A percentile compares a stretch with the other conserved stretches of the same genome.
Evolutionary conservation across 2,113 vertebrate species (phyloP).

Genomic region (Brienomyrus brachyistius): DNA sequence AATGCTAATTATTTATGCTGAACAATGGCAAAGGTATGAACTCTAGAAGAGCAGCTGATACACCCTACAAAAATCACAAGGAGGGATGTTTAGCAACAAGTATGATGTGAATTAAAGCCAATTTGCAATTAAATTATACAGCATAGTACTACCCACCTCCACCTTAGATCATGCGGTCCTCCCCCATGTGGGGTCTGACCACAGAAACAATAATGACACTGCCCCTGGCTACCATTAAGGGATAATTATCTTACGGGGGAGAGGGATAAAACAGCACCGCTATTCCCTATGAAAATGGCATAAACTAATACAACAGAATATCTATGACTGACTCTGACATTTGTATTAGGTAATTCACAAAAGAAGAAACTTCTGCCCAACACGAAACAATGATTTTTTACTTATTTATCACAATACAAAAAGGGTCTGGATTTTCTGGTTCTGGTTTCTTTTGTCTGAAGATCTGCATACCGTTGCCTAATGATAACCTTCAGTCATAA

Average conservation of each 20-base stretch:
- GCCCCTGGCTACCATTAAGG: background rate
- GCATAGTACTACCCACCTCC: background rate
- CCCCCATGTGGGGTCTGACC: background rate
- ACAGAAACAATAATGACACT: background rate
- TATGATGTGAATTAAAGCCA: conserved; percentile 29
- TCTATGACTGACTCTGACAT: background rate
- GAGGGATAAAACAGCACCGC: background rate
- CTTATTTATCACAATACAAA: background rate
- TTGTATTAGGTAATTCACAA: background rate
- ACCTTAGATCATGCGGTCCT: background rate
- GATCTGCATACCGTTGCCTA: background rate
- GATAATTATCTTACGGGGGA: background rate
- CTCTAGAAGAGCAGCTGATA: conserved; percentile 30
- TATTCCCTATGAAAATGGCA: background rate
- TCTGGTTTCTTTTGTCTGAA: background rate
- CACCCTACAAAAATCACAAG: conserved; percentile 30
- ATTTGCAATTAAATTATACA: conserved; percentile 16
- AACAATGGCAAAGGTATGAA: conserved; percentile 33
- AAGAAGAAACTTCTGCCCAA: background rate
- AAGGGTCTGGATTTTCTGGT: background rate
- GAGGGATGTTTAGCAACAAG: conserved; percentile 30
- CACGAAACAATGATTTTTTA: background rate
- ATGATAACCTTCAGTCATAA: background rate
- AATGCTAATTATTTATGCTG: conserved; percentile 32
- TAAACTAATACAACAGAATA: background rate